A percentile compares a stretch with the other conserved stretches of the same genome.
Evolutionary conservation across 1,140 invertebrate species (phyloP).

Genomic region (Schlechtendalia chinensis): DNA sequence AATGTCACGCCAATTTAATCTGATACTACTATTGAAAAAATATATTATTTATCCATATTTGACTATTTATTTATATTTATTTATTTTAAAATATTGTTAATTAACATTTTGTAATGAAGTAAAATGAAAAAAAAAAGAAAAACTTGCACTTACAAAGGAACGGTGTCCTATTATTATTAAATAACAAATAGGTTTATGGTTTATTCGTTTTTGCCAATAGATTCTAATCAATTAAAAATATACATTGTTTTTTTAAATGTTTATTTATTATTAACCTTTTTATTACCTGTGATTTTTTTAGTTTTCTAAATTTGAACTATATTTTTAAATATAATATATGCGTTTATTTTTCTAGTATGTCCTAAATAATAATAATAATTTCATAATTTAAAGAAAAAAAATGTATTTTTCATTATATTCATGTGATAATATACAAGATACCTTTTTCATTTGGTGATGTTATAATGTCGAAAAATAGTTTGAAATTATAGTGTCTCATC

Average conservation of each 20-base stretch:
- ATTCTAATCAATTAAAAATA: not conserved
- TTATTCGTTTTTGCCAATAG: not conserved
- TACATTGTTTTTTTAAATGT: conserved; percentile 16
- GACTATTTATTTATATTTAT: conserved; percentile 29
- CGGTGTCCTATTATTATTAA: conserved; percentile 43
- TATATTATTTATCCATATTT: conserved; percentile 22
- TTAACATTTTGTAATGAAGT: conserved; percentile 30
- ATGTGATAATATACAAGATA: not conserved
- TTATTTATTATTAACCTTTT: conserved; percentile 45
- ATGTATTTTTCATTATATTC: not conserved
- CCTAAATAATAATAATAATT: not conserved
- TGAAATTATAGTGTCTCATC: not conserved
- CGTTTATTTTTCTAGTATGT: conserved; percentile 49
- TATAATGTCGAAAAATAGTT: not conserved
- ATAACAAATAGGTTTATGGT: conserved; percentile 31
- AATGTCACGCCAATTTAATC: conserved; percentile 55
- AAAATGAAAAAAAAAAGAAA: not conserved
- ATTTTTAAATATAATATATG: conserved; percentile 9
- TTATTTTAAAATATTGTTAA: conserved; percentile 32
- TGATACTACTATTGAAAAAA: not conserved
- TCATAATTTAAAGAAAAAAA: not conserved
- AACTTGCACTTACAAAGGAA: conserved; percentile 4
- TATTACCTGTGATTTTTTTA: conserved; percentile 32
- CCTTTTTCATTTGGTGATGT: not conserved
- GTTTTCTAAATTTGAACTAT: conserved; percentile 6